phyloP scores from a whole-genome alignment of 2,113 vertebrate species.

The Oreochromis aureus region DNA sequence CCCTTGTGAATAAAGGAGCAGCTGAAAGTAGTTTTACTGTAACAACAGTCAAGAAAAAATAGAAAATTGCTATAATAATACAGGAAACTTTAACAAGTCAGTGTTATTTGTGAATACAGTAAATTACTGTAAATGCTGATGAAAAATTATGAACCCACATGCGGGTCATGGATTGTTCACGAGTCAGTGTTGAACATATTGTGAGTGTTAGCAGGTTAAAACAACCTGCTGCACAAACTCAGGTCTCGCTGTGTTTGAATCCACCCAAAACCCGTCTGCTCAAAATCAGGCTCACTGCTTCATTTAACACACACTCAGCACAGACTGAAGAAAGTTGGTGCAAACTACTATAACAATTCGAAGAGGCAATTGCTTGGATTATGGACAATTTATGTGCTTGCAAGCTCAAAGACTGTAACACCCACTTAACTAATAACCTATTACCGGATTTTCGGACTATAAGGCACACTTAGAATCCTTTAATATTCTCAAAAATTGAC shows the following conservation, averaged over 20 bases:
- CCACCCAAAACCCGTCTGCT: background rate
- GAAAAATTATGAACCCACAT: background rate
- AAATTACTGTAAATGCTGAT: background rate
- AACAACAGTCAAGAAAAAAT: background rate
- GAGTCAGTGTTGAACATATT: background rate
- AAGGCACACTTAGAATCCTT: background rate
- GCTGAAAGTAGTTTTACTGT: background rate
- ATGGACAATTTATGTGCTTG: background rate
- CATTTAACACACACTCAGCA: background rate
- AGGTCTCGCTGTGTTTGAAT: background rate
- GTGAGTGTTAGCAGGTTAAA: background rate
- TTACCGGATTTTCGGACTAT: background rate
- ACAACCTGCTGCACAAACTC: background rate
- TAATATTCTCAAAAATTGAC: background rate
- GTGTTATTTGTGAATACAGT: background rate
- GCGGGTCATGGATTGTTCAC: background rate
- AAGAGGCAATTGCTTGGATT: background rate
- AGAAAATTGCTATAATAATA: background rate
- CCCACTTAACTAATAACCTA: background rate
- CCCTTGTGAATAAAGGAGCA: background rate
- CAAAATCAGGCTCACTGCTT: background rate
- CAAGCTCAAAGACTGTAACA: background rate
- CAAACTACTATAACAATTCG: background rate
- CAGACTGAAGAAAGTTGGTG: background rate
- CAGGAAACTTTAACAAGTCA: background rate